phyloP scores from a whole-genome alignment of 2,113 vertebrate genomes.

The Apeltes quadracus region DNA sequence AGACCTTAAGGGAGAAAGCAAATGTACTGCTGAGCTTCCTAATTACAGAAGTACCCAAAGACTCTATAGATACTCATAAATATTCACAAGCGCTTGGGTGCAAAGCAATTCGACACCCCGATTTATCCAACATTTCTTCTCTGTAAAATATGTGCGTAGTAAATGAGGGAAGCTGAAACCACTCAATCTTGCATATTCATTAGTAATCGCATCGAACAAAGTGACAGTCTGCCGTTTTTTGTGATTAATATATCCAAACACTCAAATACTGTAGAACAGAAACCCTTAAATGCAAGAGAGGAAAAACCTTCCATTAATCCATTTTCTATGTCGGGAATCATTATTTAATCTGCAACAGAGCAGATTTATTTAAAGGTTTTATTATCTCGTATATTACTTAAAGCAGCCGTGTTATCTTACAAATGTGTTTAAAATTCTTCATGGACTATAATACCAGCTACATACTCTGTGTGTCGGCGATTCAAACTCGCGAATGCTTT shows the following conservation, averaged over 20 bases:
- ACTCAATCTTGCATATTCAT: slow-evolving; percentile 9
- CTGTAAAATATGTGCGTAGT: slow-evolving; percentile 32
- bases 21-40: slow-evolving; percentile 15
- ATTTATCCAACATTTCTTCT: slow-evolving; percentile 11
- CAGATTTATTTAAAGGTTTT: neutral
- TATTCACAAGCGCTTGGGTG: slow-evolving; percentile 39
- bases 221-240: too few relatives aligned
- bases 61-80: slow-evolving; percentile 27
- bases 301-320: neutral
- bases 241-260: too few relatives aligned
- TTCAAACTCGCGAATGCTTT: too few relatives aligned
- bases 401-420: too few relatives aligned
- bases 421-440: too few relatives aligned
- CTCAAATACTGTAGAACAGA: neutral
- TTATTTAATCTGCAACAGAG: neutral
- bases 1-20: slow-evolving; percentile 25
- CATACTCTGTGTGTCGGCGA: too few relatives aligned
- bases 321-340: neutral
- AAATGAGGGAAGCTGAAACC: slow-evolving; percentile 27
- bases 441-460: too few relatives aligned
- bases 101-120: neutral
- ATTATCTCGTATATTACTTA: neutral
- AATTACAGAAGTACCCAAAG: slow-evolving; percentile 20
- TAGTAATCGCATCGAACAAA: neutral
- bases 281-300: neutral